Base-by-base conservation (phyloP, 2,888 invertebrate genomes). In the Polyommatus icarus region DNA sequence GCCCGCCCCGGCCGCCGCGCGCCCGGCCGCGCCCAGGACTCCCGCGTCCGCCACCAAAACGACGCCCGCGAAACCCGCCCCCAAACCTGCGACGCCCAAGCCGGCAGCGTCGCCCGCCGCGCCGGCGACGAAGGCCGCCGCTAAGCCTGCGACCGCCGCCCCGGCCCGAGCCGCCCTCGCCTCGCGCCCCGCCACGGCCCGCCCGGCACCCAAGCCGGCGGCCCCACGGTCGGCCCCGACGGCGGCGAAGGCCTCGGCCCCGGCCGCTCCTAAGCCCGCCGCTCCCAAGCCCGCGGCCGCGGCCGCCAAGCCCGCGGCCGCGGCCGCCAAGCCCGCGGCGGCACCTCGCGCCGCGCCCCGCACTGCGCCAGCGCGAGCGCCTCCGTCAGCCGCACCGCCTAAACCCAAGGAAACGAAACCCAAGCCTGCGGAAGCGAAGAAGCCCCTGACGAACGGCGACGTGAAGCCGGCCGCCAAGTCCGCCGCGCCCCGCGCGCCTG, bases 361-460 rank as follows among this genome's bases (percentile, higher is more conserved):
- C 83, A 79, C n/a, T 61, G 83, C 84, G 57, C 86, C 85, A 78
- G 83, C 15, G 79, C 88, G 71, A 81, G 84, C 29, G 83, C 84
- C 57, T 81, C 83, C 15, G 20, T 76, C 79, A 0, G 20, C 72
- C 5, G 75, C 83, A 5, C 83, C 18, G 8, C 79, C 89, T 46
- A 88, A 85, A 59, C 82, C 86, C 15, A 84, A 85, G 54, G 83
- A 84, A 6, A 73, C 82, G 3, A 82, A 84, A 61, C 80, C 84
- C 3, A 85, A 85, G 78, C 83, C 84, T 36, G 86, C 86, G 77
- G 84, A 85, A 8, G 82, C 85, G 0, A 95, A 95, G 40, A 95
- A 92, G 84, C 80, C 81, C 24, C 95, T 95, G 10, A 84, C 93
- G 2, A 96, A 95, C 83, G 96, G 95, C 15, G 96, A 96, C 84